Percentiles rank a stretch among this genome's conserved stretches.
These are phyloP conservation scores for Hypanus sabinus DNA, from an alignment of 2,113 vertebrate species.

Conservation along the genomic window DNA sequence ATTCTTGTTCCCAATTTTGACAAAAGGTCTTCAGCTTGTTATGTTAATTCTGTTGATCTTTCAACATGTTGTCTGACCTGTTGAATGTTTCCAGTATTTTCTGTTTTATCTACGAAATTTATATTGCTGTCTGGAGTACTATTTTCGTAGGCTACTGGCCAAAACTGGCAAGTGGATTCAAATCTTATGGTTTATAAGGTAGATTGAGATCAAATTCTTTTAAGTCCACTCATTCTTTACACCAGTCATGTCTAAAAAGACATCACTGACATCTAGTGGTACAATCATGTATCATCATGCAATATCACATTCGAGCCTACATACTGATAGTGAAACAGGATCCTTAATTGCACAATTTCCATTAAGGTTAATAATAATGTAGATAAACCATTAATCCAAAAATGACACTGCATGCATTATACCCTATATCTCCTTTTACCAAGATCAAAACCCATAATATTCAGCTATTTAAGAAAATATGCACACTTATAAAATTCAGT, in stretches of 20 bases:
- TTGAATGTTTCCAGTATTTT: too few relatives aligned
- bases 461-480: background rate
- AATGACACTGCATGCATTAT: background rate
- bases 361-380: background rate
- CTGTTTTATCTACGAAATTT: too few relatives aligned
- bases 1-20: too few relatives aligned
- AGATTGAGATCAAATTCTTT: background rate
- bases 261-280: slow-evolving; percentile 30
- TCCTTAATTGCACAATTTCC: background rate
- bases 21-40: too few relatives aligned
- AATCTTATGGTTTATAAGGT: background rate
- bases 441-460: background rate
- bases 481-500: too few relatives aligned
- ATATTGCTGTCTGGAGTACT: background rate
- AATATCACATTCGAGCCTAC: background rate
- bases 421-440: background rate
- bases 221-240: background rate
- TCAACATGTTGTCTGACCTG: too few relatives aligned
- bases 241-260: background rate
- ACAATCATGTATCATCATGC: background rate
- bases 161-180: background rate
- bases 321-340: background rate
- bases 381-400: background rate
- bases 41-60: too few relatives aligned
- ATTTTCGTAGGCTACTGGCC: background rate